Conservation (phyloP, 2,888 invertebrate genomes). For the Caenorhabditis becei region DNA sequence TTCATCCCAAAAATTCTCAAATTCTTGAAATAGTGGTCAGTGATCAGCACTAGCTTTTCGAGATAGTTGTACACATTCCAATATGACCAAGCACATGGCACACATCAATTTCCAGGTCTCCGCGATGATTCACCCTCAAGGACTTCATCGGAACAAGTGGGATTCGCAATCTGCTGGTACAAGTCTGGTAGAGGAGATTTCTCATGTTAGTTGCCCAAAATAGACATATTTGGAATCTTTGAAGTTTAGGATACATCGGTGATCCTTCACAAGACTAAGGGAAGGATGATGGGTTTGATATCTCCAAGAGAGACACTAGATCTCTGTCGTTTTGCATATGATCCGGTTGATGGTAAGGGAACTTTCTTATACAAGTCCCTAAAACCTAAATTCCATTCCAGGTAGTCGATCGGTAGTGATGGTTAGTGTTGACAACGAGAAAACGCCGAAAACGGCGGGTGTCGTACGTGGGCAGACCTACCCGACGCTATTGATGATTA, state of each 20-base stretch:
- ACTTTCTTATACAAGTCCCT: background rate
- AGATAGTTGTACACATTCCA: too few relatives aligned
- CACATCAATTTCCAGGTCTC: slow-evolving; percentile 46
- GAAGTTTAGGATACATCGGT: slow-evolving; percentile 62
- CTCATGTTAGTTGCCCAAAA: slow-evolving; percentile 39
- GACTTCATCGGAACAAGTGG: slow-evolving; percentile 64
- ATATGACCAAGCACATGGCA: background rate
- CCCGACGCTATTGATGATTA: slow-evolving; percentile 65
- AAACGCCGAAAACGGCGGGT: slow-evolving; percentile 52
- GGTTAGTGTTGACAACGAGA: slow-evolving; percentile 62
- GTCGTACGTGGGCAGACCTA: slow-evolving; percentile 65
- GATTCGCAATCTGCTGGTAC: slow-evolving; percentile 68
- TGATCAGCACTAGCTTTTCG: too few relatives aligned
- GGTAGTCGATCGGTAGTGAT: slow-evolving; percentile 66
- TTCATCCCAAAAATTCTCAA: too few relatives aligned
- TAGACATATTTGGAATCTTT: background rate
- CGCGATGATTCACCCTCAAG: slow-evolving; percentile 69
- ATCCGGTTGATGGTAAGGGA: slow-evolving; percentile 55
- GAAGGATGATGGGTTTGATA: slow-evolving; percentile 64
- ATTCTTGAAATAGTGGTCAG: slow-evolving; percentile 2
- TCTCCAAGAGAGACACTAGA: slow-evolving; percentile 66
- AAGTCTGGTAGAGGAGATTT: slow-evolving; percentile 51
- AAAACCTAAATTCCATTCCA: slow-evolving; percentile 8
- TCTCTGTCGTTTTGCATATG: slow-evolving; percentile 62
- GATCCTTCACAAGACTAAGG: slow-evolving; percentile 66